These are phyloP conservation scores for Petrophora chlorosata DNA, from an alignment of 2,888 invertebrate genomes.

Conservation along the genomic window DNA sequence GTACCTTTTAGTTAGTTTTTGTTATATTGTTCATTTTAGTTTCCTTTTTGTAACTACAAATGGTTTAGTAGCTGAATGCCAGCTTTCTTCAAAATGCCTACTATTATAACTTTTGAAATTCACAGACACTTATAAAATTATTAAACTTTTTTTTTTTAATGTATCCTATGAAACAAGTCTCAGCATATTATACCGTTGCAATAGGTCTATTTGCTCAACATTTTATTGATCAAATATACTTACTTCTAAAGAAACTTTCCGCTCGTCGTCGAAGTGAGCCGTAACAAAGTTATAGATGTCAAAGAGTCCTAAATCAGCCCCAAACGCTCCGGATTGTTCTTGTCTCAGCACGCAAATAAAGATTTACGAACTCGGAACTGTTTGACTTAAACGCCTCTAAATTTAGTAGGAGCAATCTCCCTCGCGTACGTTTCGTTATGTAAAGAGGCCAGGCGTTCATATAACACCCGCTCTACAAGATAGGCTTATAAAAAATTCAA, in stretches of 20 bases:
- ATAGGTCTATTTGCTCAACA: neutral
- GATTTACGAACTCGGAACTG: conserved; percentile 60
- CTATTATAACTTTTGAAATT: too few relatives aligned
- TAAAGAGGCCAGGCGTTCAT: conserved; percentile 53
- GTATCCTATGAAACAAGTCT: too few relatives aligned
- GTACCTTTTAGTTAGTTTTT: too few relatives aligned
- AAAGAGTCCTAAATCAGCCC: conserved; percentile 34
- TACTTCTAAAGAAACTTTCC: conserved; percentile 3
- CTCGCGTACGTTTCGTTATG: conserved; percentile 59
- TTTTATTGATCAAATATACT: conserved; percentile 1
- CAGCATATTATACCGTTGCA: too few relatives aligned
- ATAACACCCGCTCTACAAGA: conserved; percentile 60
- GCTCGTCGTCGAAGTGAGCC: neutral
- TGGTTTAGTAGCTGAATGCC: too few relatives aligned
- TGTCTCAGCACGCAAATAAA: conserved; percentile 60
- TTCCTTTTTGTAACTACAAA: too few relatives aligned
- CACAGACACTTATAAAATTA: too few relatives aligned
- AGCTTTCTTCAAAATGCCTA: too few relatives aligned
- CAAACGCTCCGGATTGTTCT: conserved; percentile 43
- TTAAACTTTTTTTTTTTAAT: too few relatives aligned
- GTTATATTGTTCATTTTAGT: too few relatives aligned
- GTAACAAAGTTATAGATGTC: conserved; percentile 27
- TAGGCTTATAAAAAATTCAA: conserved; percentile 71
- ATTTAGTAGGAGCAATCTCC: conserved; percentile 61
- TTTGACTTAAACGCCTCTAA: conserved; percentile 64